Conservation (phyloP, 2,113 vertebrate genomes). For the Semicossyphus pulcher region DNA sequence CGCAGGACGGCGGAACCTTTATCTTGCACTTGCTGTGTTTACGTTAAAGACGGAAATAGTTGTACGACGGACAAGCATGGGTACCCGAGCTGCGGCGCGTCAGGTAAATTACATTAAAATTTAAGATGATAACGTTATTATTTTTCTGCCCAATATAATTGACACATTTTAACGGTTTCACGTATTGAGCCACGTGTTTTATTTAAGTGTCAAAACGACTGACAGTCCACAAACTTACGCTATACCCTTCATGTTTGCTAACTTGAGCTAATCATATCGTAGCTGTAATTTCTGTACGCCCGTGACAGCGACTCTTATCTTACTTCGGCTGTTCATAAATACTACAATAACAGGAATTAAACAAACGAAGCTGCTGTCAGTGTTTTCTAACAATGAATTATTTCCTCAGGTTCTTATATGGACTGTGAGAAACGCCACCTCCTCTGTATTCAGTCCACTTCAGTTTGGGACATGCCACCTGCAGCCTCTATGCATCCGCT, state of each 20-base stretch:
- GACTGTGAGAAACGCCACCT: slow-evolving; percentile 38
- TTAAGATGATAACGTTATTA: too few relatives aligned
- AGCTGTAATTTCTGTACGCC: too few relatives aligned
- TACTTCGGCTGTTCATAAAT: not conserved
- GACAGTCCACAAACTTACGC: not conserved
- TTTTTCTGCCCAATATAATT: not conserved
- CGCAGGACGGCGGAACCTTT: slow-evolving; percentile 61
- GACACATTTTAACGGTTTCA: not conserved
- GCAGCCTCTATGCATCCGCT: not conserved
- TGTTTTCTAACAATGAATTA: not conserved
- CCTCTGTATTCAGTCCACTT: not conserved
- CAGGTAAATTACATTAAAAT: too few relatives aligned
- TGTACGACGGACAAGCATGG: slow-evolving; percentile 70
- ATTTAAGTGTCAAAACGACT: not conserved
- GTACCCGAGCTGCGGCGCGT: not conserved
- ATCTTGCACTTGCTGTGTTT: rapidly evolving
- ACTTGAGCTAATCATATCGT: slow-evolving; percentile 7
- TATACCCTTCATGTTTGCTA: slow-evolving; percentile 44
- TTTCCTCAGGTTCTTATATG: slow-evolving; percentile 66
- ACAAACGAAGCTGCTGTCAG: not conserved
- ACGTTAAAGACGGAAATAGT: slow-evolving; percentile 35
- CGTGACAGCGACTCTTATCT: not conserved
- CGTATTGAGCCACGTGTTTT: not conserved
- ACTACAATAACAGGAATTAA: not conserved
- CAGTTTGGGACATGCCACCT: not conserved